Percentiles rank a stretch among this genome's conserved stretches.
Evolutionary conservation across 2,113 vertebrate genomes (phyloP).

Genomic region (Pionites leucogaster): DNA sequence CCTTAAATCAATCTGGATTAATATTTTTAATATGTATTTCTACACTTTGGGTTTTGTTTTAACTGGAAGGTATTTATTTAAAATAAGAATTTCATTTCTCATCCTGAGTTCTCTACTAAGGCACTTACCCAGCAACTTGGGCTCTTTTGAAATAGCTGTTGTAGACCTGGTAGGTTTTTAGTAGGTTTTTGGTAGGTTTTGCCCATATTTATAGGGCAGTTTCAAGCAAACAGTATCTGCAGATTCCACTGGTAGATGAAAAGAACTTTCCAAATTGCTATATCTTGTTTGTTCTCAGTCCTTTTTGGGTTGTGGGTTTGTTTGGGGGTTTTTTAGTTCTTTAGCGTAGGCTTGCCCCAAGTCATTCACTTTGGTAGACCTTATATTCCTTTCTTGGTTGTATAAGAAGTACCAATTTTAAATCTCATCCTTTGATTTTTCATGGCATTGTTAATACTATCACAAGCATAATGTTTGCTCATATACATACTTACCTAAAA

Average conservation of each 20-base stretch:
- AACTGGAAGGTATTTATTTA: neutral
- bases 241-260: neutral
- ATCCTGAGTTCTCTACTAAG: neutral
- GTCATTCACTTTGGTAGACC: neutral
- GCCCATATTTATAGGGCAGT: neutral
- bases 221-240: neutral
- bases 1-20: neutral
- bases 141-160: neutral
- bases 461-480: neutral
- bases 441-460: neutral
- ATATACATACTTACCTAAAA: neutral
- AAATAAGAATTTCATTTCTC: neutral
- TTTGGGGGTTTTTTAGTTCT: neutral
- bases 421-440: neutral
- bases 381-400: neutral
- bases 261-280: neutral
- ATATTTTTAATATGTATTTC: neutral
- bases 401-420: neutral
- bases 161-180: neutral
- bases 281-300: neutral
- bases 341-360: neutral
- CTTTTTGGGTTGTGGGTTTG: neutral
- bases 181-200: neutral
- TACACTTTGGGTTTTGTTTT: neutral
- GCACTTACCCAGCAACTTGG: neutral